Evolutionary conservation across 2,113 vertebrate genomes (phyloP), one percentile per base, ranked within the genome.

Genomic region (Pandion haliaetus): DNA sequence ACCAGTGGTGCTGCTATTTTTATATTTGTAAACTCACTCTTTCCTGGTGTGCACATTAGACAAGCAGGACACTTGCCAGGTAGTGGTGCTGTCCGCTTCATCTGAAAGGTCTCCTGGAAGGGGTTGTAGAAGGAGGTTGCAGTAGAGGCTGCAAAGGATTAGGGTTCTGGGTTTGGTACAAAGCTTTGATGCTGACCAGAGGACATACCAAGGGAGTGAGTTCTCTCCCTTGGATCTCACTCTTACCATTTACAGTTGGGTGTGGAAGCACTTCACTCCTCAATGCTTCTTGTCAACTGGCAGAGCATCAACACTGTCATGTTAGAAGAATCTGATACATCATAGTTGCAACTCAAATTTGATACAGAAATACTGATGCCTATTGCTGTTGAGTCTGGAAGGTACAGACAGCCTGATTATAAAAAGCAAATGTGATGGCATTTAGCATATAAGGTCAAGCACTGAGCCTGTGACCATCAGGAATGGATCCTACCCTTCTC

Each of bases 261-360:
- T 50, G 7, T 79, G 14, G 49, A 71, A 76, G 38, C 23, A 34
- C 25, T 63, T 84, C 59, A 26, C 91, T 87, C 77, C 42, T 17
- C 42, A 50, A 2, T 32, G 50, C 14, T 58, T 70, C 57, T 50
- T 73, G 42, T 47, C 62, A 50, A 15, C 14, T 45, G 72, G 28
- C 50, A 82, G 23, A 85, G 16, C 42, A 71, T 26, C 34, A 61
- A 13, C 52, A 34, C 9, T 82, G 25, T 54, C 12, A 8, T 38
- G 42, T 74, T 55, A 72, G n/a, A 63, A 84, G 19, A 79, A 82
- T 52, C 47, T 79, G 57, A 71, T 47, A 17, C 14, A 24, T 84
- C 21, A 58, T 13, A 0, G 0, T 32, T 78, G 25, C 47, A 76
- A 24, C 29, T 70, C 0, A 0, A 40, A 65, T 81, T 71, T 55